phyloP scores from a whole-genome alignment of 2,113 vertebrate genomes.

The Rhinoptilus africanus region DNA sequence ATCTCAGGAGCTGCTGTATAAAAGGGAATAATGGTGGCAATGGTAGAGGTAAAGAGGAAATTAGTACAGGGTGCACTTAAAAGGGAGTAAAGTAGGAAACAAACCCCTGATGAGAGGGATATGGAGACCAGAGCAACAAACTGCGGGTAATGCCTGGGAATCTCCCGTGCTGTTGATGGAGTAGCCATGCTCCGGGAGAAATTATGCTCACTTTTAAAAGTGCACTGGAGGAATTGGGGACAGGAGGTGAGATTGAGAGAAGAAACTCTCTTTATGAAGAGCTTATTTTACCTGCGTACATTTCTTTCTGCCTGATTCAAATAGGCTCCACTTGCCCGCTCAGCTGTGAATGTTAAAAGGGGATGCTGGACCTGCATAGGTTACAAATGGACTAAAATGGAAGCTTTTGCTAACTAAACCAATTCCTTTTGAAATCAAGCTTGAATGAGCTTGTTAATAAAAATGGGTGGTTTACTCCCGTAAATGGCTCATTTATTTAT shows the following conservation, averaged over 20 bases:
- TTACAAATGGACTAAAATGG: conserved; percentile 38
- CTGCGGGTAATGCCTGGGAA: neutral
- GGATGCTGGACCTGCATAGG: neutral
- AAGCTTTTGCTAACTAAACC: conserved; percentile 29
- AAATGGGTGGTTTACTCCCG: neutral
- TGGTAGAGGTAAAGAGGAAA: conserved; percentile 35
- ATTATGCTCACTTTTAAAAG: conserved; percentile 2
- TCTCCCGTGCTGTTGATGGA: neutral
- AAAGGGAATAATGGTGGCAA: conserved; percentile 15
- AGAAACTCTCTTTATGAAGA: neutral
- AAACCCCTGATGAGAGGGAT: conserved; percentile 9
- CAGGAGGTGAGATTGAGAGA: neutral
- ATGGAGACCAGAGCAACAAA: conserved; percentile 1
- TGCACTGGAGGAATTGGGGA: neutral
- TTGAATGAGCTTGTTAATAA: conserved; percentile 34
- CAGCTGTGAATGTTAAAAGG: conserved; percentile 41
- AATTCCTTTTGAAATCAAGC: conserved; percentile 24
- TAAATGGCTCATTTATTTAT: neutral
- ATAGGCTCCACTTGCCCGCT: conserved; percentile 7
- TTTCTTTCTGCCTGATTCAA: conserved; percentile 2
- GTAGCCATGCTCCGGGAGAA: neutral
- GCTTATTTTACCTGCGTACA: neutral
- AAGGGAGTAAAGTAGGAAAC: conserved; percentile 34
- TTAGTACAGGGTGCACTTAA: conserved; percentile 19
- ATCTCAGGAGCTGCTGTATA: neutral